phyloP scores from a whole-genome alignment of 2,113 vertebrate species.

The Eolophus roseicapilla region DNA sequence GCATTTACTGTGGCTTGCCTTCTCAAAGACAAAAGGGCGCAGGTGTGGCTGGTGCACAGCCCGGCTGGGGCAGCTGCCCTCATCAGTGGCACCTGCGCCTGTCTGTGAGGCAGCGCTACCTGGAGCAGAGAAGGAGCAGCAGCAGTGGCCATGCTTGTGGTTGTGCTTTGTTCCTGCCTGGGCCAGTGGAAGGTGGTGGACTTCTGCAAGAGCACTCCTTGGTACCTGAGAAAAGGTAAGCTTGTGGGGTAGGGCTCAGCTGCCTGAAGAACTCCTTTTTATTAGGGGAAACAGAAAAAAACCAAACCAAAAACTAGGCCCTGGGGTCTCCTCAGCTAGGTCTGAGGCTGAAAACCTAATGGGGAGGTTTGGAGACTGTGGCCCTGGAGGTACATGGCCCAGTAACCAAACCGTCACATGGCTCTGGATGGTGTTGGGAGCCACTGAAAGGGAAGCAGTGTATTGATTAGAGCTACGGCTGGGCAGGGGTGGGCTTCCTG shows the following conservation, averaged over 20 bases:
- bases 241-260: background rate
- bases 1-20: background rate
- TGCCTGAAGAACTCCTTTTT: background rate
- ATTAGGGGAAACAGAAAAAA: background rate
- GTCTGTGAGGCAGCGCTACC: fast-evolving
- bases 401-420: fast-evolving
- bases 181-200: background rate
- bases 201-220: background rate
- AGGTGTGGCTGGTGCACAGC: background rate
- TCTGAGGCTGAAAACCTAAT: background rate
- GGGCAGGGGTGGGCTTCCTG: background rate
- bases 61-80: background rate
- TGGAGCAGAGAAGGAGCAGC: background rate
- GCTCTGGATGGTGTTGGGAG: background rate
- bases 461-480: background rate
- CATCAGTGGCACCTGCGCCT: background rate
- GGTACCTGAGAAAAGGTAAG: background rate
- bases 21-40: background rate
- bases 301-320: background rate
- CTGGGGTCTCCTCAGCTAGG: background rate
- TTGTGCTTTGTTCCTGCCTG: too few relatives aligned
- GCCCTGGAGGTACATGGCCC: background rate
- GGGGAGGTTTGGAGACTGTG: background rate
- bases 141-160: fast-evolving
- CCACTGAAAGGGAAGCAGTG: background rate